phyloP scores from a whole-genome alignment of 2,113 vertebrate species.

The Mus pahari region DNA sequence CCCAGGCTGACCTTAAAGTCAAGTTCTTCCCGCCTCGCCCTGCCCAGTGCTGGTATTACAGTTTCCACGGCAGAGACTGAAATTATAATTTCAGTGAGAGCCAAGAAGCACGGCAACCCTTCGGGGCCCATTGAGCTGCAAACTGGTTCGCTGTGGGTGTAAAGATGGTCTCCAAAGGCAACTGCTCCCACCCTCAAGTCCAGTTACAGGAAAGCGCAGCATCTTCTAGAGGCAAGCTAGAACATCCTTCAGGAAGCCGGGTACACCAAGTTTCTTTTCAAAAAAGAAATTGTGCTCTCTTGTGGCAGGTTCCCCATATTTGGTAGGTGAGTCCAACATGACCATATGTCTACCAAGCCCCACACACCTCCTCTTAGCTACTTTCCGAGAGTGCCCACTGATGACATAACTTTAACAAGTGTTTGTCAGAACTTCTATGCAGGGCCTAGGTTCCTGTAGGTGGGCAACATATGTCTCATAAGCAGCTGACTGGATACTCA shows the following conservation, averaged over 20 bases:
- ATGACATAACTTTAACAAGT: not conserved
- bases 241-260: not conserved
- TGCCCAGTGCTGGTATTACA: not conserved
- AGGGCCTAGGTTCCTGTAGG: conserved; percentile 6
- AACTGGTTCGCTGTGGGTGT: not conserved
- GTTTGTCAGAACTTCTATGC: conserved; percentile 32
- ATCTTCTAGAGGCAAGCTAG: not conserved
- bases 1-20: not conserved
- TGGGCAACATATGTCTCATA: not conserved
- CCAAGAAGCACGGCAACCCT: not conserved
- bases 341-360: not conserved
- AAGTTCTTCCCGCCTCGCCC: not conserved
- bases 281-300: not conserved
- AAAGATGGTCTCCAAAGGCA: not conserved
- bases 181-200: not conserved
- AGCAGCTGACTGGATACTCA: not conserved
- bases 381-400: not conserved
- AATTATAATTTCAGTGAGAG: not conserved
- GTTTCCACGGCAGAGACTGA: not conserved
- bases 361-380: not conserved
- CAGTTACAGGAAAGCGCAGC: not conserved
- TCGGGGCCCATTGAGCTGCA: not conserved
- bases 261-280: not conserved
- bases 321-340: not conserved
- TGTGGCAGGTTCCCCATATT: not conserved